Evolutionary conservation across 2,113 vertebrate genomes (phyloP).

Genomic region (Anoplopoma fimbria): DNA sequence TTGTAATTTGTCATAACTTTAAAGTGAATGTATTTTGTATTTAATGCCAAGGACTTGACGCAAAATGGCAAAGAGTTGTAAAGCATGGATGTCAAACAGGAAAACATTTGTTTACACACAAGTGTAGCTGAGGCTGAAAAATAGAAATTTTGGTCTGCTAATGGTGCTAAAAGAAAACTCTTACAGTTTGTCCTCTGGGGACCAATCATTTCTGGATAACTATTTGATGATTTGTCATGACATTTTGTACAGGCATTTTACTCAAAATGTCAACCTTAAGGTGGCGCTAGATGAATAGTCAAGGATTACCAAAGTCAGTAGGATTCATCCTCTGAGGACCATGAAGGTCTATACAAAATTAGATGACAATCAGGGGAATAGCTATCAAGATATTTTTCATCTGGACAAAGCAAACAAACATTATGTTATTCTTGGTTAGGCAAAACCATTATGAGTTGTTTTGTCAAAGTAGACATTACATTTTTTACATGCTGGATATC

Average conservation of each 20-base stretch:
- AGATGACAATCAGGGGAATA: not conserved
- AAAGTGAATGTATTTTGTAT: slow-evolving; percentile 35
- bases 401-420: not conserved
- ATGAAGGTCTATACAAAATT: not conserved
- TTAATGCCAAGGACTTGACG: slow-evolving; percentile 36
- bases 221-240: not conserved
- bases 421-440: not conserved
- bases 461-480: not conserved
- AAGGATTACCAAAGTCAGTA: not conserved
- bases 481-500: slow-evolving; percentile 42
- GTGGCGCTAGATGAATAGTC: not conserved
- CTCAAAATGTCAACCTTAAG: not conserved
- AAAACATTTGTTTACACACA: not conserved
- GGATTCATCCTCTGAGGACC: not conserved
- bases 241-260: not conserved
- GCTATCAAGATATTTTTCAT: not conserved
- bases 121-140: not conserved
- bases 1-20: slow-evolving; percentile 56
- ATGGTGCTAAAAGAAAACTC: not conserved
- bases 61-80: slow-evolving; percentile 27
- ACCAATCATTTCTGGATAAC: not conserved
- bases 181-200: not conserved
- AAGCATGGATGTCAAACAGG: not conserved
- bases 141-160: not conserved
- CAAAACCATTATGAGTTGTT: not conserved